phyloP scores from a whole-genome alignment of 2,888 invertebrate species.

The Eubasilissa splendida region DNA sequence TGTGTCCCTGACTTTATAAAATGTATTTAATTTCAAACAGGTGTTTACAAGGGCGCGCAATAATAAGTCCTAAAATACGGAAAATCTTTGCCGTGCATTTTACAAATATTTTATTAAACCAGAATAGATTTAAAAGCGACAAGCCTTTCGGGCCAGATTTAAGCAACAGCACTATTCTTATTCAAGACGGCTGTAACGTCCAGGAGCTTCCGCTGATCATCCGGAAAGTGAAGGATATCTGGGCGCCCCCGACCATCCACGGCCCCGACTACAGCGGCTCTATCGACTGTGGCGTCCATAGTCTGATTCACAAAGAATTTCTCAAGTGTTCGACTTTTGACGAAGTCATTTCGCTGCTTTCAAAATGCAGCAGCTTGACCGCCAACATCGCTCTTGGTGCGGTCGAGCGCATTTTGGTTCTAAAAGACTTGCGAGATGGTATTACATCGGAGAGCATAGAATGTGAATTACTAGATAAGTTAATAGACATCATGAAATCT shows the following conservation, averaged over 20 bases:
- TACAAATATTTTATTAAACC: neutral
- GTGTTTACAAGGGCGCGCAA: constrained; percentile 3
- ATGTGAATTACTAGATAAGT: constrained; percentile 70
- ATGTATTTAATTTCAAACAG: constrained; percentile 3
- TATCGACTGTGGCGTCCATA: constrained; percentile 64
- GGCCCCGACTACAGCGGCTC: constrained; percentile 53
- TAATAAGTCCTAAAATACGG: neutral
- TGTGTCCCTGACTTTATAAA: neutral
- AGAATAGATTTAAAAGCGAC: constrained; percentile 40
- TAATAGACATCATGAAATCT: constrained; percentile 67
- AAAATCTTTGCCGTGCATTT: constrained; percentile 6
- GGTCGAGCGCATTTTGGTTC: constrained; percentile 68
- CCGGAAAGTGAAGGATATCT: constrained; percentile 68
- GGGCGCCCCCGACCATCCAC: constrained; percentile 60
- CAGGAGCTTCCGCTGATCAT: constrained; percentile 80
- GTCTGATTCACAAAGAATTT: constrained; percentile 69
- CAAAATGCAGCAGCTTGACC: constrained; percentile 70
- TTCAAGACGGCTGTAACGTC: constrained; percentile 79
- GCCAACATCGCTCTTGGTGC: constrained; percentile 71
- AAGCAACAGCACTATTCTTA: constrained; percentile 62
- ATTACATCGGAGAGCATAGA: constrained; percentile 61
- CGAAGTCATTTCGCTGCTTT: constrained; percentile 69
- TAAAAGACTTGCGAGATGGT: constrained; percentile 63
- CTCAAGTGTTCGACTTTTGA: constrained; percentile 67
- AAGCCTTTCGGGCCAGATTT: constrained; percentile 40